These are phyloP conservation scores for Hippoglossus stenolepis DNA, from an alignment of 2,113 vertebrate genomes.

Conservation along the genomic window DNA sequence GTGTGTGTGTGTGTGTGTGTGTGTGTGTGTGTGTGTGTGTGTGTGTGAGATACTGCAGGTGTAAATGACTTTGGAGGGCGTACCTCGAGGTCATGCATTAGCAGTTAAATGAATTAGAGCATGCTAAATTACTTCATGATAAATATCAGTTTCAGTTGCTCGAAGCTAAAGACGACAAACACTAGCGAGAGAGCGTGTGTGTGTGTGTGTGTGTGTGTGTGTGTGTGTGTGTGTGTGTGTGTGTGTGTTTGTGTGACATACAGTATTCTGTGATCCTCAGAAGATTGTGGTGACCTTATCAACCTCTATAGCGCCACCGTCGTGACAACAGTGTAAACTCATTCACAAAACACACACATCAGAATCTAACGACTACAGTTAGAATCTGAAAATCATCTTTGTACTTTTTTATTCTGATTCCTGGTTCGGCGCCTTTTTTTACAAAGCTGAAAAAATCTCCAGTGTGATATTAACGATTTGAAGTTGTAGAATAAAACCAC, in stretches of 20 bases:
- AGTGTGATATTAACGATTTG: too few relatives aligned
- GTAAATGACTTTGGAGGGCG: slow-evolving; percentile 8
- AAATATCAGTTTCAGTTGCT: background rate
- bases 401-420: too few relatives aligned
- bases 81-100: slow-evolving; percentile 23
- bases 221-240: background rate
- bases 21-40: slow-evolving; percentile 18
- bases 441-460: too few relatives aligned
- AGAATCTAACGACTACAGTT: too few relatives aligned
- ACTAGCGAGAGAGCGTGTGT: background rate
- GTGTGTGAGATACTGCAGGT: background rate
- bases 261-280: background rate
- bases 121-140: slow-evolving; percentile 17
- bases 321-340: too few relatives aligned
- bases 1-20: background rate
- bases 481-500: too few relatives aligned
- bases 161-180: background rate
- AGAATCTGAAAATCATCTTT: too few relatives aligned
- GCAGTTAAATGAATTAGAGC: slow-evolving; percentile 14
- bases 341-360: too few relatives aligned
- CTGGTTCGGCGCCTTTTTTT: too few relatives aligned
- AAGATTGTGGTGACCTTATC: background rate
- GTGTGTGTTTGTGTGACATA: background rate
- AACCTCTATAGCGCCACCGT: background rate
- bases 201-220: background rate